Evolutionary conservation across 2,888 invertebrate species (phyloP).

Genomic region (Cenopis cana): DNA sequence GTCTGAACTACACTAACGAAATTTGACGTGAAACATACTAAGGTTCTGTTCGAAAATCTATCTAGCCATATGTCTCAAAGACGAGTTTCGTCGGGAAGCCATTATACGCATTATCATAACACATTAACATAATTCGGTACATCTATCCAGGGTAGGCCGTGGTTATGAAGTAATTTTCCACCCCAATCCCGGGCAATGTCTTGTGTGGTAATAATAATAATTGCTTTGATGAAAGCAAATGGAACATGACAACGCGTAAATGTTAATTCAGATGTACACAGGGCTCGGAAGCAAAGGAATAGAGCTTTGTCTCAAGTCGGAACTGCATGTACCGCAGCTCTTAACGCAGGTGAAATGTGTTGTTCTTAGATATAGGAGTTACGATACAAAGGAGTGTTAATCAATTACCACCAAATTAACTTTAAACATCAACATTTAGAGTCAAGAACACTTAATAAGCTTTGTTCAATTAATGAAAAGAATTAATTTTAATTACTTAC

Average conservation of each 20-base stretch:
- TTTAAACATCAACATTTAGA: background rate
- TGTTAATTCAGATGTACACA: slow-evolving; percentile 33
- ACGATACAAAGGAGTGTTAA: slow-evolving; percentile 2
- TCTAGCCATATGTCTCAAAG: slow-evolving; percentile 52
- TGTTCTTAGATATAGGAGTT: slow-evolving; percentile 13
- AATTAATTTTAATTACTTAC: too few species aligned
- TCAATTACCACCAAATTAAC: background rate
- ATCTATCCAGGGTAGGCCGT: slow-evolving; percentile 58
- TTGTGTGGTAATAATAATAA: slow-evolving; percentile 49
- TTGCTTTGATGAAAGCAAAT: slow-evolving; percentile 44
- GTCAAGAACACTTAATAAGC: background rate
- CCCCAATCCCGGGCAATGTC: slow-evolving; percentile 56
- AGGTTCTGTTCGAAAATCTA: background rate
- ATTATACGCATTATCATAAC: slow-evolving; percentile 70
- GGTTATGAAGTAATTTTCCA: slow-evolving; percentile 60
- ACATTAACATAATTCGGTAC: slow-evolving; percentile 69
- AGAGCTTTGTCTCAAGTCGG: slow-evolving; percentile 12
- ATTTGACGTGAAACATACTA: too few species aligned
- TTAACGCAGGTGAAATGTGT: background rate
- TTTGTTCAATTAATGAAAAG: too few species aligned
- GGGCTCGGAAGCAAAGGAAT: slow-evolving; percentile 14
- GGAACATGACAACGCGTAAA: slow-evolving; percentile 41
- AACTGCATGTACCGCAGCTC: slow-evolving; percentile 12
- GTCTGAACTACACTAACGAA: too few species aligned
- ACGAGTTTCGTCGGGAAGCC: slow-evolving; percentile 56